Conservation (phyloP, 2,113 vertebrate species). For the Erinaceus europaeus region DNA sequence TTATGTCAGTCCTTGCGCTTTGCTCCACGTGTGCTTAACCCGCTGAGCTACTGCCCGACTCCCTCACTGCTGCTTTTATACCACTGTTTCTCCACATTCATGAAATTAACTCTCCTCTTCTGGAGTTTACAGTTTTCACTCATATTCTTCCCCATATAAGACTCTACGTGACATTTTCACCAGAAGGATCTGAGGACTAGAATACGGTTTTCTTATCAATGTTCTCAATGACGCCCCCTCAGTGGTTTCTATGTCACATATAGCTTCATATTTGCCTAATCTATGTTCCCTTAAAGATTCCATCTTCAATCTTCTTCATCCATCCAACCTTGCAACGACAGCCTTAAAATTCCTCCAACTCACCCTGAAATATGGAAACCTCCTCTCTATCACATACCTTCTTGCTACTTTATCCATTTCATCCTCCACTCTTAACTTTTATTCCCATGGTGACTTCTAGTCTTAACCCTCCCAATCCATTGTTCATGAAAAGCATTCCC, state of each 20-base stretch:
- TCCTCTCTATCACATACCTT: background rate
- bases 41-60: too few relatives aligned
- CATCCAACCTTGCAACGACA: background rate
- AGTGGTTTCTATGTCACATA: background rate
- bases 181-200: background rate
- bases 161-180: background rate
- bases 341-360: background rate
- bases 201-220: background rate
- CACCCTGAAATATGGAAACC: background rate
- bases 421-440: background rate
- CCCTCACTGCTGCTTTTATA: background rate
- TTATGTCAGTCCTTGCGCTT: too few relatives aligned
- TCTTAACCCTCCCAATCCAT: background rate
- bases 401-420: background rate
- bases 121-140: background rate
- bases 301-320: background rate
- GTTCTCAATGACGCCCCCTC: background rate
- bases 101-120: background rate
- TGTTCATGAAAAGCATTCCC: background rate
- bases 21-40: too few relatives aligned
- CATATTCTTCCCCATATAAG: background rate
- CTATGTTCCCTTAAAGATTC: background rate
- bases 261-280: background rate
- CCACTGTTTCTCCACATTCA: background rate
- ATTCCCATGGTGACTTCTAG: background rate